phyloP scores from a whole-genome alignment of 2,888 invertebrate species.

The Acronicta leporina region DNA sequence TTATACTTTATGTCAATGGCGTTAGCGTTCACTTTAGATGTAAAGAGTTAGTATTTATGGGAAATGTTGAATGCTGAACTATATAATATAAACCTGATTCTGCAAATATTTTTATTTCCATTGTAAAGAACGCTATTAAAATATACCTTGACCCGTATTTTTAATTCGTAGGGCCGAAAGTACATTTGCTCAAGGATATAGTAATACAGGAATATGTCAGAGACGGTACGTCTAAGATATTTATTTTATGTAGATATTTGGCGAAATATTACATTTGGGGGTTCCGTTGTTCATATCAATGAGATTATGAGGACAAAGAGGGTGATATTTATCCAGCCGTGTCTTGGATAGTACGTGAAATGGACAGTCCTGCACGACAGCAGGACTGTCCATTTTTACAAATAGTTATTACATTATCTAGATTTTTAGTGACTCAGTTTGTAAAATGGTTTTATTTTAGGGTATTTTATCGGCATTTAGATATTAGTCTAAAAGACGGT shows the following conservation, averaged over 20 bases:
- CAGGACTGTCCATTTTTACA: too few relatives aligned
- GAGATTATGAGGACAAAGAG: not conserved
- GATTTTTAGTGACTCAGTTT: too few relatives aligned
- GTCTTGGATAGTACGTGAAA: too few relatives aligned
- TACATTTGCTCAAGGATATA: constrained; percentile 44
- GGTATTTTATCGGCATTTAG: too few relatives aligned
- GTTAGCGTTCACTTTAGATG: not conserved
- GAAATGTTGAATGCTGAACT: not conserved
- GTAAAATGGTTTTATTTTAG: too few relatives aligned
- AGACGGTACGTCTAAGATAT: constrained; percentile 40
- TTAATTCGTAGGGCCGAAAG: constrained; percentile 56
- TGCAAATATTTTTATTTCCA: not conserved
- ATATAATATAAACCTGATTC: too few relatives aligned
- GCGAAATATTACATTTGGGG: not conserved
- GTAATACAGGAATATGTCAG: constrained; percentile 29
- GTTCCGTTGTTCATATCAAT: too few relatives aligned
- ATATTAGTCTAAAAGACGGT: too few relatives aligned
- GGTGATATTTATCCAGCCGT: too few relatives aligned
- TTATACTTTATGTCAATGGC: not conserved
- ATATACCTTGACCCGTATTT: constrained; percentile 43
- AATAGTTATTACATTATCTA: too few relatives aligned
- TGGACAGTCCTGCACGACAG: too few relatives aligned
- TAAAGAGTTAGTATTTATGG: not conserved
- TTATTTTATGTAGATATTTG: constrained; percentile 46
- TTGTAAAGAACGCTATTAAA: not conserved